Evolutionary conservation across 1,140 invertebrate genomes (phyloP).

Genomic region (Brachionus plicatilis): DNA sequence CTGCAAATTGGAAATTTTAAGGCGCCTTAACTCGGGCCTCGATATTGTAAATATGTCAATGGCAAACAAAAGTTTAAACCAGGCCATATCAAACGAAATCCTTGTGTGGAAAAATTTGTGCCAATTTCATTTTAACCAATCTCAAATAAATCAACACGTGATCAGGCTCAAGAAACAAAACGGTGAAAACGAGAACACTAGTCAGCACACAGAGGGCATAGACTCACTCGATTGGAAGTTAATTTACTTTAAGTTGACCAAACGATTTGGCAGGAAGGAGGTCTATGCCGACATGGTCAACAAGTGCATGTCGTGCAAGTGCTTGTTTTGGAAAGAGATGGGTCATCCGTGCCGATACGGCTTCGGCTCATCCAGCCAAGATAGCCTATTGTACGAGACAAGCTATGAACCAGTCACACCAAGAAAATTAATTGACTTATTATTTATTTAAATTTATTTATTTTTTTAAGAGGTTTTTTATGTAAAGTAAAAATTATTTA

Average conservation of each 20-base stretch:
- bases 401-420: constrained; percentile 38
- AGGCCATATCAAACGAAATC: constrained; percentile 75
- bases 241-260: constrained; percentile 49
- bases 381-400: not conserved
- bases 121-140: constrained; percentile 80
- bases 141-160: constrained; percentile 68
- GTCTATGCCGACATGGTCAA: constrained; percentile 91
- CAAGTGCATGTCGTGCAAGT: constrained; percentile 86
- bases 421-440: constrained; percentile 33
- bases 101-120: constrained; percentile 84
- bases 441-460: not conserved
- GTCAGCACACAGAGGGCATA: not conserved
- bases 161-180: constrained; percentile 9
- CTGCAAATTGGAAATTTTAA: constrained; percentile 80
- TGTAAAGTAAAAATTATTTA: not conserved
- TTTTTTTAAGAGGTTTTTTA: not conserved
- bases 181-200: not conserved
- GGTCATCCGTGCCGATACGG: constrained; percentile 20
- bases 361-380: not conserved
- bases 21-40: constrained; percentile 80
- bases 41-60: constrained; percentile 71
- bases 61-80: constrained; percentile 66
- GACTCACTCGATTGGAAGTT: constrained; percentile 41
- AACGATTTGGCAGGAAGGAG: constrained; percentile 79
- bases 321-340: constrained; percentile 80